Evolutionary conservation across 2,888 invertebrate genomes (phyloP), one percentile per base, ranked within the genome.

Genomic region (Orchestes rusci): DNA sequence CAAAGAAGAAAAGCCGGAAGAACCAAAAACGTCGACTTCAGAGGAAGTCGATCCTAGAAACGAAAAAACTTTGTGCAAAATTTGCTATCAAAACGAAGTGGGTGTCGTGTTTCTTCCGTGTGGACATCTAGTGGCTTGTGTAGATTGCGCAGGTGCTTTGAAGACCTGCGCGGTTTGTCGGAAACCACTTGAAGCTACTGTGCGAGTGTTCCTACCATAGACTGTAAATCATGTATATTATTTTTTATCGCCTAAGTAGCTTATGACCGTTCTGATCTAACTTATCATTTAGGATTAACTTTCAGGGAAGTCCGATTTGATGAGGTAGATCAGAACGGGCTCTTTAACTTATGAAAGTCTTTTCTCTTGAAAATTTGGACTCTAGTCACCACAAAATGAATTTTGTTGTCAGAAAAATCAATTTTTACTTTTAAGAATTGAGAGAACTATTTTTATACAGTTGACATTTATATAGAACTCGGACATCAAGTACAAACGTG

Each of bases 61-160:
- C 19, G 59, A 74, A 75, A 48, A 79, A 81, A 57, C 59, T 58
- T 70, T 87, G 56, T 96, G 95, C 71, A 91, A 89, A 73, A 91
- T 96, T 57, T 96, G 96, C 70, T 91, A 83, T 71, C 83, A 80
- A 47, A 82, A 83, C 61, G 91, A 93, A 70, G 79, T 88, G 57
- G 85, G 86, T 56, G 84, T 94, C 50, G 85, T 91, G 57, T 94
- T 96, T 72, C 75, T 95, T 59, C 95, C 96, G 37, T 96, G 96
- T 70, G 90, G 93, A 53, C 96, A 96, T 72, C 83, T 94, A 60
- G 85, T 92, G 43, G 84, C 92, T 38, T 96, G 96, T 71, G 82
- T 84, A 41, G 84, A 85, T 61, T 96, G 96, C 74, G 90, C 93
- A 30, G 80, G 89, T 16, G 82, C 88, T 41, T 79, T 93, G 45